Base-by-base conservation (phyloP, 2,888 invertebrate genomes). In the Pachliopta kotzebuea region DNA sequence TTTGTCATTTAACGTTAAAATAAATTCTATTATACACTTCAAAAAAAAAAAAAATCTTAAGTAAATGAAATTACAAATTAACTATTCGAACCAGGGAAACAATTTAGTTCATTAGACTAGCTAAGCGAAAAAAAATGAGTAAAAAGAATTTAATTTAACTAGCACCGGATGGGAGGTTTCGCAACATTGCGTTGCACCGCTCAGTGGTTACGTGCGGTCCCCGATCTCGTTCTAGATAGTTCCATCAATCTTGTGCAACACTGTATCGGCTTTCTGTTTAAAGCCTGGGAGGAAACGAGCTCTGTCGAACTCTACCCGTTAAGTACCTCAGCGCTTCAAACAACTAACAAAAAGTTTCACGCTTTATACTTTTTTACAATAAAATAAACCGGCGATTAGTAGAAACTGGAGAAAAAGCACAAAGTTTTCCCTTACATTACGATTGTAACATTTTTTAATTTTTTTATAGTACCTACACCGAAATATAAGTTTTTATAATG, bases 161-260 rank as follows among this genome's bases (percentile, higher is more conserved):
- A 78, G 74, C 76, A 78, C 78, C 71, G 72, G 74, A 73, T 73
- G 72, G 72, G 72, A 31, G 31, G 74, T 74, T 74, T 75, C 67
- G 69, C 71, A 75, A 77, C 78, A 78, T 76, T 77, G 77, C 53
- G 69, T 54, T 55, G 45, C 29, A 72, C 72, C 70, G 74, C 70
- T 71, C 74, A 73, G 71, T 74, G 70, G 73, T 63, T 71, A 74
- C 76, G 73, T 77, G 65, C 68, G 78, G 81, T 78, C 83, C 78
- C 83, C 80, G 86, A 87, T 88, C 86, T 86, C 81, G 85, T 86
- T 86, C 81, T 75, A 83, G 85, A 87, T 86, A 86, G 81, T 79
- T 79, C 77, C 82, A 90, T 89, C 88, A 89, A 88, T 88, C 88
- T 88, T 85, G 75, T 73, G 77, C 81, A 80, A 83, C 84, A 85